Conservation (phyloP, 2,113 vertebrate species). For the Acrocephalus kingi region DNA sequence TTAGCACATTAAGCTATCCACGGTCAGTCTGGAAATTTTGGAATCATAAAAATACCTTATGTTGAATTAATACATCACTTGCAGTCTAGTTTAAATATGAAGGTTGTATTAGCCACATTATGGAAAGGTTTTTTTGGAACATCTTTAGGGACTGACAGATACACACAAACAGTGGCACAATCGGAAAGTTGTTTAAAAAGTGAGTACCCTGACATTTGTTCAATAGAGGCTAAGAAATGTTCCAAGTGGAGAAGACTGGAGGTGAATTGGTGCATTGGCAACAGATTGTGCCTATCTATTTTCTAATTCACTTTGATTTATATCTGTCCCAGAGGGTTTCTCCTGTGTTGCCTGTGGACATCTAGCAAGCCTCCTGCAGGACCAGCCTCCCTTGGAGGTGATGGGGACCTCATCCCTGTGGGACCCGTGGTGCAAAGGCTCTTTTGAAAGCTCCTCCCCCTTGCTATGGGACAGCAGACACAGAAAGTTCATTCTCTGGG, state of each 20-base stretch:
- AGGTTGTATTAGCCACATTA: neutral
- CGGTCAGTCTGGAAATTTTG: neutral
- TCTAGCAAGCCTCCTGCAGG: neutral
- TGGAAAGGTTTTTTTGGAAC: neutral
- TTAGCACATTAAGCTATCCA: neutral
- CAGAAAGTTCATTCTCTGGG: neutral
- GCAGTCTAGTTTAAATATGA: neutral
- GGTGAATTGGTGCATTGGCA: rapidly evolving
- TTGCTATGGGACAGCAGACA: neutral
- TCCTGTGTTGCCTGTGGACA: neutral
- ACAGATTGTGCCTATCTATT: neutral
- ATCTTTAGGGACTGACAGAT: neutral
- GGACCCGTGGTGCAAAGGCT: neutral
- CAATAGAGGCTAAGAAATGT: neutral
- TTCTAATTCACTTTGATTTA: neutral
- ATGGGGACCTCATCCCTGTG: neutral
- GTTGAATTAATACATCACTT: neutral
- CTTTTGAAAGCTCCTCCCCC: neutral
- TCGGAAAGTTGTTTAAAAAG: neutral
- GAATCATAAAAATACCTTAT: neutral
- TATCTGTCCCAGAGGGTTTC: neutral
- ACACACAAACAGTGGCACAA: neutral
- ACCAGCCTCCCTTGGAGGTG: neutral
- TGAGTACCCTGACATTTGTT: neutral
- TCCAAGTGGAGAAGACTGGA: neutral